phyloP scores from a whole-genome alignment of 2,888 invertebrate genomes.

The Synanthedon vespiformis region DNA sequence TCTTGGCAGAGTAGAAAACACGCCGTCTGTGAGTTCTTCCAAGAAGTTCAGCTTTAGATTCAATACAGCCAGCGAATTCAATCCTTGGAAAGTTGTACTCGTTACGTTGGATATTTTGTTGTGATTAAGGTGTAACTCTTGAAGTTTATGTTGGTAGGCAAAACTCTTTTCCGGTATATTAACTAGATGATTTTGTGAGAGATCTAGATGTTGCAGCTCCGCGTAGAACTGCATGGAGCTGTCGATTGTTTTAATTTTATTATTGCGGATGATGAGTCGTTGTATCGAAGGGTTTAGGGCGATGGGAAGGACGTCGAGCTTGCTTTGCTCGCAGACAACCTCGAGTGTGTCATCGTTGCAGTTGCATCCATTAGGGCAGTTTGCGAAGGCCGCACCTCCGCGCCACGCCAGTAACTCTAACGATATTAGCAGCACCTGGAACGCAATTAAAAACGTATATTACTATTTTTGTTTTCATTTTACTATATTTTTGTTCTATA shows the following conservation, averaged over 20 bases:
- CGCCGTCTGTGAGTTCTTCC: constrained; percentile 79
- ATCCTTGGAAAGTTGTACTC: constrained; percentile 83
- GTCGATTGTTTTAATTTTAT: constrained; percentile 89
- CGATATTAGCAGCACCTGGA: constrained; percentile 54
- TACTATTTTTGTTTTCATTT: not conserved
- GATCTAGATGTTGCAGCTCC: constrained; percentile 85
- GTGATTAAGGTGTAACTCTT: constrained; percentile 85
- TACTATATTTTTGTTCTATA: no score
- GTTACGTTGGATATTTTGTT: constrained; percentile 86
- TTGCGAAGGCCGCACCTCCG: constrained; percentile 72
- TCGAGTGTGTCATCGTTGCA: constrained; percentile 92
- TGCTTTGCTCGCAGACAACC: constrained; percentile 87
- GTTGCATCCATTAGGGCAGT: constrained; percentile 88
- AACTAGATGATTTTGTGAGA: constrained; percentile 86
- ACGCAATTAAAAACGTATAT: constrained; percentile 15
- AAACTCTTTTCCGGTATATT: constrained; percentile 85
- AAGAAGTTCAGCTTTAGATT: constrained; percentile 86
- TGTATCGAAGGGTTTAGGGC: constrained; percentile 92
- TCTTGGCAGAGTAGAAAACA: constrained; percentile 80
- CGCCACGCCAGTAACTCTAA: constrained; percentile 46
- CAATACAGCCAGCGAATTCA: constrained; percentile 81
- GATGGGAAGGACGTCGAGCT: constrained; percentile 89
- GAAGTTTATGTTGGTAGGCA: constrained; percentile 82
- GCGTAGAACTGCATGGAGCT: constrained; percentile 91
- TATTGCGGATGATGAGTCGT: constrained; percentile 84